Conservation (phyloP, 2,888 invertebrate genomes). For the Troides helena region DNA sequence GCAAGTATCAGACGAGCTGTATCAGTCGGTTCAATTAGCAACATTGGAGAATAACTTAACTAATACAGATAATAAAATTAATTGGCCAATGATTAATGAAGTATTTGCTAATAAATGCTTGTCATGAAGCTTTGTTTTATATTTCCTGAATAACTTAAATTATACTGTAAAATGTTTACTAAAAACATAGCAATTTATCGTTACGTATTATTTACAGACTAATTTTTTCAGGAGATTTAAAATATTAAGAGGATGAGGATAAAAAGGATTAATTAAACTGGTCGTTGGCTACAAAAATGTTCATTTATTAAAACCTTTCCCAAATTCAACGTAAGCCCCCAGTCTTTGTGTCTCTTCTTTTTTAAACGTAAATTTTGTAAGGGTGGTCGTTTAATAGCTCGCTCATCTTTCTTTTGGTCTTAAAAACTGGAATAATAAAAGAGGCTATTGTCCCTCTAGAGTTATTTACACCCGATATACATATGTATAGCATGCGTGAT, state of each 20-base stretch:
- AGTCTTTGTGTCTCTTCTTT: constrained; percentile 46
- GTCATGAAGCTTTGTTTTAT: no score
- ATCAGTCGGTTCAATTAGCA: no score
- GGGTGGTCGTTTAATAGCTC: constrained; percentile 31
- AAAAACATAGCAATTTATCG: not conserved
- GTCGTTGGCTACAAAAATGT: constrained; percentile 59
- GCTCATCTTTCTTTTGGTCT: constrained; percentile 29
- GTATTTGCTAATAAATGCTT: no score
- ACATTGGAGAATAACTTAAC: no score
- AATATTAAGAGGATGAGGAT: not conserved
- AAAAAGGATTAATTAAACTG: constrained; percentile 45
- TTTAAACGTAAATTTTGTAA: constrained; percentile 34
- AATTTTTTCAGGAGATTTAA: not conserved
- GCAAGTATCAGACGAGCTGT: no score
- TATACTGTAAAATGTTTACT: no score
- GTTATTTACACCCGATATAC: constrained; percentile 1
- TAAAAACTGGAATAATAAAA: constrained; percentile 17
- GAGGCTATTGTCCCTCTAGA: constrained; percentile 10
- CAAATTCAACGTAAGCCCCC: constrained; percentile 53
- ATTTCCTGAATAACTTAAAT: no score
- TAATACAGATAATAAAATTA: no score
- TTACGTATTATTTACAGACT: not conserved
- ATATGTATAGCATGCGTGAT: not conserved
- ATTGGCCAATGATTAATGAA: no score
- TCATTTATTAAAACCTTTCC: constrained; percentile 58